Percentiles rank a stretch among this genome's conserved stretches.
Evolutionary conservation across 2,113 vertebrate species (phyloP).

Genomic region (Anhinga rufa): DNA sequence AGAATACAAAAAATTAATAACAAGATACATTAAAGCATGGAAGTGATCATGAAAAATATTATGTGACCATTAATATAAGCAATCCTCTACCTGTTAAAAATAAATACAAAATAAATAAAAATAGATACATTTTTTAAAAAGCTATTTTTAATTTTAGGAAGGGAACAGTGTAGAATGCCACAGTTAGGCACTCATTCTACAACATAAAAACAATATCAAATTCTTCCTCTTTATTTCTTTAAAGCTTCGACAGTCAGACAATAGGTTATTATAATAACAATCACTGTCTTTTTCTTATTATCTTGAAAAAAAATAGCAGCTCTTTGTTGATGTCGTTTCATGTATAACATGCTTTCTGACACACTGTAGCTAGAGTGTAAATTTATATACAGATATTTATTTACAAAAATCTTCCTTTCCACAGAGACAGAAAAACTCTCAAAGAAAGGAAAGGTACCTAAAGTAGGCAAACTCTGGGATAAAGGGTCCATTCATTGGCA

Average conservation of each 20-base stretch:
- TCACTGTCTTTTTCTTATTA: not conserved
- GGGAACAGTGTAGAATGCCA: not conserved
- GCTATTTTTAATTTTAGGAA: not conserved
- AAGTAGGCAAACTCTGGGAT: not conserved
- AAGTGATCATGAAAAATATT: not conserved
- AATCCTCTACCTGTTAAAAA: not conserved
- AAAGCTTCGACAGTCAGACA: not conserved
- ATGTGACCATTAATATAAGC: not conserved
- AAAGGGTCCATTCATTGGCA: not conserved
- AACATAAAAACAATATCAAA: not conserved
- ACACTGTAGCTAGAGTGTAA: not conserved
- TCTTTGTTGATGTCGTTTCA: not conserved
- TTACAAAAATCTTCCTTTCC: not conserved
- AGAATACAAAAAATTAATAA: not conserved
- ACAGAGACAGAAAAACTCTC: not conserved
- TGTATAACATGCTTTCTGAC: not conserved
- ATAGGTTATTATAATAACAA: not conserved
- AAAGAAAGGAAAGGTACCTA: not conserved
- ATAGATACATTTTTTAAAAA: not conserved
- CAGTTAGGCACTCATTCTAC: not conserved
- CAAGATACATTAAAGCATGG: not conserved
- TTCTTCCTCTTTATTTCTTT: not conserved
- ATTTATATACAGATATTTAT: not conserved
- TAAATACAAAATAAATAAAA: not conserved
- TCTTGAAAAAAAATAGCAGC: not conserved